Evolutionary conservation across 1,140 invertebrate species (phyloP).

Genomic region (Pseudomyrmex dendroicus): DNA sequence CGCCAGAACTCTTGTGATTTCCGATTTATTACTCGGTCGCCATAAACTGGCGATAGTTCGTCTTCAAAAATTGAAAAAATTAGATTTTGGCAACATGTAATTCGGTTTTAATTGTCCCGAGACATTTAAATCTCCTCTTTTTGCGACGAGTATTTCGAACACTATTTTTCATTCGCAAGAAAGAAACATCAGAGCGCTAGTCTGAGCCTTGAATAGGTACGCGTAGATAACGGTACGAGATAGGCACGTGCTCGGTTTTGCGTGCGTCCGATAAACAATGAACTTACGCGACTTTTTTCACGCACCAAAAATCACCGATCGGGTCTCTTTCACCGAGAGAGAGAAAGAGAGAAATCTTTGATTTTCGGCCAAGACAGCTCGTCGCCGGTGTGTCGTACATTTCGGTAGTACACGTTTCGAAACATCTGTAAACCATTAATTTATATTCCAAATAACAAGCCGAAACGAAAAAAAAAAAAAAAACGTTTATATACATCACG

Average conservation of each 20-base stretch:
- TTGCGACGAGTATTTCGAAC: background rate
- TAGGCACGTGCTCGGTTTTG: constrained; percentile 32
- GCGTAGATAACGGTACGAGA: constrained; percentile 55
- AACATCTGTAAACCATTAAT: constrained; percentile 10
- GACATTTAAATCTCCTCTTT: background rate
- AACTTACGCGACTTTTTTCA: constrained; percentile 52
- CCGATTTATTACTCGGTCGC: constrained; percentile 14
- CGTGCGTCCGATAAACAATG: constrained; percentile 22
- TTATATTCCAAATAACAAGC: background rate
- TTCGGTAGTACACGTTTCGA: constrained; percentile 1
- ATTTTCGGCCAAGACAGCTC: constrained; percentile 77
- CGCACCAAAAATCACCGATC: constrained; percentile 65
- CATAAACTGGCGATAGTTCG: background rate
- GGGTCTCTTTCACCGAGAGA: constrained; percentile 48
- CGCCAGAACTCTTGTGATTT: background rate
- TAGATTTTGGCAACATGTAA: background rate
- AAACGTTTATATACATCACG: background rate
- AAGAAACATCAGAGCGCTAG: background rate
- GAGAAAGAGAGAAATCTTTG: constrained; percentile 70
- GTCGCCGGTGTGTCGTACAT: constrained; percentile 69
- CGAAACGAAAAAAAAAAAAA: background rate
- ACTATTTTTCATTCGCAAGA: background rate
- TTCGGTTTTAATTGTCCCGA: too few species aligned
- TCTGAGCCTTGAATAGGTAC: background rate
- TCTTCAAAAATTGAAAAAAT: background rate